These are phyloP conservation scores for Odontocolon sp. DNA, from an alignment of 2,888 invertebrate genomes.

Conservation along the genomic window DNA sequence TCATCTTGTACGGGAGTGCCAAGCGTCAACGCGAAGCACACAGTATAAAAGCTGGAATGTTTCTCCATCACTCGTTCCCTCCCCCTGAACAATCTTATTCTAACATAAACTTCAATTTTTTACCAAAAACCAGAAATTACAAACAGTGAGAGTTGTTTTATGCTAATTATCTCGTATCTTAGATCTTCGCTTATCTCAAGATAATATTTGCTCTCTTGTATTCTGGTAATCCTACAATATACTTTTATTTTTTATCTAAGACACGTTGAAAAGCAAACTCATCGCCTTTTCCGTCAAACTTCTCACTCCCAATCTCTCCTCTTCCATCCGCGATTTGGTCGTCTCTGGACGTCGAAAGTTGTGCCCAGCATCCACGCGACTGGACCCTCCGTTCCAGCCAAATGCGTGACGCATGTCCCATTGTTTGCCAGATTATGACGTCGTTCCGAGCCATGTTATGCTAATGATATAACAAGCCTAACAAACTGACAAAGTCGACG, in stretches of 20 bases:
- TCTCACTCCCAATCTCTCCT: slow-evolving; percentile 26
- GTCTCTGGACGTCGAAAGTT: slow-evolving; percentile 27
- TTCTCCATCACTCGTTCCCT: slow-evolving; percentile 25
- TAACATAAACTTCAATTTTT: background rate
- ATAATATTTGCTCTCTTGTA: slow-evolving; percentile 37
- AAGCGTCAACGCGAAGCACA: slow-evolving; percentile 60
- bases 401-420: slow-evolving; percentile 67
- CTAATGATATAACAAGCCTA: slow-evolving; percentile 66
- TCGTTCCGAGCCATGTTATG: slow-evolving; percentile 67
- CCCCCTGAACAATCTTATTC: background rate
- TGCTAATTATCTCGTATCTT: slow-evolving; percentile 32
- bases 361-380: slow-evolving; percentile 40
- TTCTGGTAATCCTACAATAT: background rate
- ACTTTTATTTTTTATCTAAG: slow-evolving; percentile 3
- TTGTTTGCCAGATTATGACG: slow-evolving; percentile 70
- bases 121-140: slow-evolving; percentile 27
- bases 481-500: slow-evolving; percentile 55
- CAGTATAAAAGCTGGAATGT: slow-evolving; percentile 35
- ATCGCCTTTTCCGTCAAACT: slow-evolving; percentile 26
- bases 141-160: slow-evolving; percentile 25
- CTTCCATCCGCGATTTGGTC: background rate
- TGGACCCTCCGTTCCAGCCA: slow-evolving; percentile 53
- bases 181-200: background rate
- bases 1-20: slow-evolving; percentile 65
- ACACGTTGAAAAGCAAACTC: slow-evolving; percentile 5